These are phyloP conservation scores for Temnothorax rugatulus DNA, from an alignment of 2,888 invertebrate genomes.

Conservation along the genomic window DNA sequence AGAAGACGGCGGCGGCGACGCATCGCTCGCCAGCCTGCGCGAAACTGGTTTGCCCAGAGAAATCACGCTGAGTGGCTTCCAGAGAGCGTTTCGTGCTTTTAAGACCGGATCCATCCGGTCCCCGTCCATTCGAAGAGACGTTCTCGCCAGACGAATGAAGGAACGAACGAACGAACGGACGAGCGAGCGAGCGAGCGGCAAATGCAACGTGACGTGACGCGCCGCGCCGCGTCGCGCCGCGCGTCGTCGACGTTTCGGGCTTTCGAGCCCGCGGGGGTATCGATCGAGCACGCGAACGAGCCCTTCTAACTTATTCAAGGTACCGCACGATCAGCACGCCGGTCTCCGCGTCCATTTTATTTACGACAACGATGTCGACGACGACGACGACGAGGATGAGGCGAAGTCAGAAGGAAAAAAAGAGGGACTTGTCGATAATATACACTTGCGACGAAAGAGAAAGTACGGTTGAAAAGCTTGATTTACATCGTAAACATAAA, in stretches of 20 bases:
- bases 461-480: conserved; percentile 24
- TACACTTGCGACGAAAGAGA: conserved; percentile 9
- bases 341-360: conserved; percentile 67
- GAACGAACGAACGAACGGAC: background rate
- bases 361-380: conserved; percentile 51
- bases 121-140: conserved; percentile 32
- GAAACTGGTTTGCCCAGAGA: conserved; percentile 55
- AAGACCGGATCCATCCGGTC: conserved; percentile 40
- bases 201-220: conserved; percentile 17
- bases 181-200: conserved; percentile 1
- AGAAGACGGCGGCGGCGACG: conserved; percentile 11
- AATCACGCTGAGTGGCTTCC: conserved; percentile 53
- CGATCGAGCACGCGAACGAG: conserved; percentile 64
- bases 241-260: conserved; percentile 52
- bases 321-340: conserved; percentile 67
- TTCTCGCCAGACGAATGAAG: conserved; percentile 34
- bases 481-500: background rate
- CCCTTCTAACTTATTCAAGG: conserved; percentile 77
- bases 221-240: conserved; percentile 19
- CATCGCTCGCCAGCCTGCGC: conserved; percentile 47
- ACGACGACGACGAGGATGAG: conserved; percentile 6
- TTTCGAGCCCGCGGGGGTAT: conserved; percentile 55
- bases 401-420: background rate
- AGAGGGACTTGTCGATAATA: conserved; percentile 40
- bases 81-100: conserved; percentile 50